phyloP scores from a whole-genome alignment of 2,797 vertebrate genomes.

The Hydrocynus forskahlii region DNA sequence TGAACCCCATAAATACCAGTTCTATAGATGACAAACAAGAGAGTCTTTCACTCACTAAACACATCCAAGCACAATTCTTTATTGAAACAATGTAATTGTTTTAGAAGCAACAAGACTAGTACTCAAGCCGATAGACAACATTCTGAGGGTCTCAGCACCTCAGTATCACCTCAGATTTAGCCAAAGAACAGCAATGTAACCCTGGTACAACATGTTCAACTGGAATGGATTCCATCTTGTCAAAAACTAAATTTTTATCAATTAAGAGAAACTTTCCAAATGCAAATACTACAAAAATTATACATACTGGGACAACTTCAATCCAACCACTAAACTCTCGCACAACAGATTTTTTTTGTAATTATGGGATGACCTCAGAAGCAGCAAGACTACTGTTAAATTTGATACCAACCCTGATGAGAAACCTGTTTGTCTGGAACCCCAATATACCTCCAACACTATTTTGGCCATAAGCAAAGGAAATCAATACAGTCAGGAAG shows the following conservation, averaged over 20 bases:
- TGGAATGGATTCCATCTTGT: background rate
- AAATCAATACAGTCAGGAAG: constrained; percentile 35
- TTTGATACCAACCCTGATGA: constrained; percentile 45
- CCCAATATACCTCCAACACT: constrained; percentile 38
- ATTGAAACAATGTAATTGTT: constrained; percentile 24
- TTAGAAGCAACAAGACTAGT: constrained; percentile 7
- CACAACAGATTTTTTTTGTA: background rate
- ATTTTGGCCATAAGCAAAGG: constrained; percentile 45
- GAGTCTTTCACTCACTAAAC: background rate
- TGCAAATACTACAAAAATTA: background rate
- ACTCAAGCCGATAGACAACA: constrained; percentile 42
- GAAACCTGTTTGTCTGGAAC: constrained; percentile 30
- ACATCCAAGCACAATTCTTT: constrained; percentile 1
- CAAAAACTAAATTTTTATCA: constrained; percentile 1
- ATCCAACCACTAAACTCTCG: background rate
- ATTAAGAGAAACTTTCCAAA: constrained; percentile 13
- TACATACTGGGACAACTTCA: background rate
- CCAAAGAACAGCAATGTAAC: background rate
- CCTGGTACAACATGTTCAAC: constrained; percentile 3
- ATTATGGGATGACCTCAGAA: constrained; percentile 15
- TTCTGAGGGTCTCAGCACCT: constrained; percentile 34
- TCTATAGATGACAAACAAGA: background rate
- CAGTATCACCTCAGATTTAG: constrained; percentile 9
- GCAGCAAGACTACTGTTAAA: constrained; percentile 28
- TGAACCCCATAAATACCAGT: constrained; percentile 25